Evolutionary conservation across 1,140 invertebrate species (phyloP), one percentile per base, ranked within the genome.

Genomic region (Leguminivora glycinivorella): DNA sequence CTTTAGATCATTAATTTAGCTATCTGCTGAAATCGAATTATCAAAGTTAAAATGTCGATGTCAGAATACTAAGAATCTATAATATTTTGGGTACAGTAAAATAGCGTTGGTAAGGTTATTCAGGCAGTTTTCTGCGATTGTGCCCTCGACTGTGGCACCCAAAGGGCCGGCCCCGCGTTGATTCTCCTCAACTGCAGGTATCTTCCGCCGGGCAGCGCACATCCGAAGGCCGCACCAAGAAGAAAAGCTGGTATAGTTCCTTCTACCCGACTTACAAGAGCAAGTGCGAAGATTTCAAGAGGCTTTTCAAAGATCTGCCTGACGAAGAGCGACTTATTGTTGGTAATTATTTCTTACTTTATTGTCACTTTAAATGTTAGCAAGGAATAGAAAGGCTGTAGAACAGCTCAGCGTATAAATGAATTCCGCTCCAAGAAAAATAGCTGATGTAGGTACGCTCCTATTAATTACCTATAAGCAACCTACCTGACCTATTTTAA

Each of bases 191-290:
- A 43, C 70, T 22, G 0, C 34, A 68, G 56, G 24, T 38, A 5
- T 25, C 31, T 5, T 22, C 38, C 47, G 47, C 56, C n/a, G 60
- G 47, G 1, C 60, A 47, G 58, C 56, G 38, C 3, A 22, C 31
- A 14, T 60, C 67, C 12, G 60, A 91, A 87, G 68, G 73, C 69
- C 85, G 85, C 70, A 92, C 90, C 40, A 96, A 96, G 81, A 96
- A 96, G 86, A 97, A 97, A 80, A 95, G 95, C 71, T 97, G 96
- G 95, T 97, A 97, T 88, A 96, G 95, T 87, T 94, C 98, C 43
- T 92, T 98, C 38, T 98, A 97, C 92, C 97, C 97, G 31, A 98
- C 97, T 0, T 99, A 98, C 85, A 98, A 98, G 92, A 97, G 96
- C 60, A 93, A 96, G 74, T 97, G 96, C 40, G 96, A 97, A 78